phyloP scores from a whole-genome alignment of 2,888 invertebrate genomes.

The Melieria omissa region DNA sequence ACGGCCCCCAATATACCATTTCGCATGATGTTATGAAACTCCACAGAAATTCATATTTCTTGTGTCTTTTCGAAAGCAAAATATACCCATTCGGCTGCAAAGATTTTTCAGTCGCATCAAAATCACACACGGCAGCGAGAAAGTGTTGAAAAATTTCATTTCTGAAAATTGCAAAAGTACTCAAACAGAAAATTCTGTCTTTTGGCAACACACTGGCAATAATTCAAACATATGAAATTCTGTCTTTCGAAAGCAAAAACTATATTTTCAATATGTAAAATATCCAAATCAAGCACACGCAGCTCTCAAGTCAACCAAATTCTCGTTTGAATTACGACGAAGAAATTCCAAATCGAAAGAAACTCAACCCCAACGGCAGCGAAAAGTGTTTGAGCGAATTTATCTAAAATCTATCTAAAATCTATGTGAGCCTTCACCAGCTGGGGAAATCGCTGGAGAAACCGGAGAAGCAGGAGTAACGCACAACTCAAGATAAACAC shows the following conservation, averaged over 20 bases:
- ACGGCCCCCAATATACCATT: neutral
- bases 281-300: constrained; percentile 48
- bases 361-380: constrained; percentile 28
- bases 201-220: constrained; percentile 1
- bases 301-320: constrained; percentile 18
- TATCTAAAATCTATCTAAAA: too few species aligned
- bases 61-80: neutral
- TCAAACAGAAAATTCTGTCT: constrained; percentile 44
- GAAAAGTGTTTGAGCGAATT: constrained; percentile 14
- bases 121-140: too few species aligned
- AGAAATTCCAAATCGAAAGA: neutral
- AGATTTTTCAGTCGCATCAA: too few species aligned
- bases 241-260: constrained; percentile 56
- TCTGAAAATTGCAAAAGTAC: constrained; percentile 10
- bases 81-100: too few species aligned
- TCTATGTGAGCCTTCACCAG: neutral
- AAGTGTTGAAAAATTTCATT: too few species aligned
- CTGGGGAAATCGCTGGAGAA: constrained; percentile 15
- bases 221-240: constrained; percentile 41
- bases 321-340: constrained; percentile 38
- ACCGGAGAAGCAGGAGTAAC: constrained; percentile 45
- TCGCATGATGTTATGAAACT: constrained; percentile 9
- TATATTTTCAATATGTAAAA: constrained; percentile 30
- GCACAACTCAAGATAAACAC: constrained; percentile 26
- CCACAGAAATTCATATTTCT: neutral